Percentiles rank a stretch among this genome's conserved stretches.
Evolutionary conservation across 2,113 vertebrate species (phyloP).

Genomic region (Crotophaga sulcirostris): DNA sequence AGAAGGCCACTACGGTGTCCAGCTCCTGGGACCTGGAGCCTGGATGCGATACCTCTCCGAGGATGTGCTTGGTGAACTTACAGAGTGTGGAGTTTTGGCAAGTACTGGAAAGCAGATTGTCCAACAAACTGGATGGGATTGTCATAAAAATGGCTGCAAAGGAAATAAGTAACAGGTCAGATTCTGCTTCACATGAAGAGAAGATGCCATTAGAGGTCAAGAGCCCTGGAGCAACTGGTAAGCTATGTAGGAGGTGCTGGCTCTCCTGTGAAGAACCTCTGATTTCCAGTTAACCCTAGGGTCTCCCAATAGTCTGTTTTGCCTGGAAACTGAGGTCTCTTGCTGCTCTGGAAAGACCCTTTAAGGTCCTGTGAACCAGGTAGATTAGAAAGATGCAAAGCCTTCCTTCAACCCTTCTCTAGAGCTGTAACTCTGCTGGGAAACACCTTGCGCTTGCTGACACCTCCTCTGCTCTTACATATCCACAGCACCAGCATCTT

Average conservation of each 20-base stretch:
- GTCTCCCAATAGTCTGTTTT: not conserved
- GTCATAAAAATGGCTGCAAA: conserved; percentile 91
- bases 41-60: not conserved
- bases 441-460: not conserved
- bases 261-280: not conserved
- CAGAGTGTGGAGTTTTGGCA: conserved; percentile 94
- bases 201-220: not conserved
- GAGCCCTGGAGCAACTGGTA: not conserved
- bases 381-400: not conserved
- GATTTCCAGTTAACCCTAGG: not conserved
- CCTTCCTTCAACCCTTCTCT: not conserved
- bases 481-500: not conserved
- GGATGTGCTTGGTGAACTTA: conserved; percentile 73
- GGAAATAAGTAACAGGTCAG: not conserved
- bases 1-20: not conserved
- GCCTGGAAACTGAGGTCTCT: not conserved
- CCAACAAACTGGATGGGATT: conserved; percentile 98
- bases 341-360: not conserved
- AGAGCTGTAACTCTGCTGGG: not conserved
- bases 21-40: not conserved
- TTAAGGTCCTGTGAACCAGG: not conserved
- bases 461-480: not conserved
- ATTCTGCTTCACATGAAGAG: not conserved
- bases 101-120: conserved; percentile 91
- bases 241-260: not conserved